Base-by-base conservation (phyloP, 1,140 invertebrate genomes). In the Drosophila watanabei region DNA sequence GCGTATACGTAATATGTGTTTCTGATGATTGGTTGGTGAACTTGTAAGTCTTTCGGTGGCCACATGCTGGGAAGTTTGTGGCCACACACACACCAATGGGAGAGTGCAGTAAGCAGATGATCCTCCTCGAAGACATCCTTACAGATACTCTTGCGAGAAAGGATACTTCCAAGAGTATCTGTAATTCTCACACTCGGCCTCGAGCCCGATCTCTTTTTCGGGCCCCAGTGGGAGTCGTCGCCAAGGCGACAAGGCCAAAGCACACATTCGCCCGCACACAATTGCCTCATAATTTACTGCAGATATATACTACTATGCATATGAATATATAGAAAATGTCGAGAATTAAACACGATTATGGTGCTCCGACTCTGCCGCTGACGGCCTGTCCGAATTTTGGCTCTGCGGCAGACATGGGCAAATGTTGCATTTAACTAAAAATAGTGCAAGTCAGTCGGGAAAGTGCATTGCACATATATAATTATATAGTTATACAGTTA, bases 371-470 rank as follows among this genome's bases (percentile, higher is more conserved):
- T 62, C 30, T 28, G 37, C 37, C 35, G 16, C 52, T 32, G 43
- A 58, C 16, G 20, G 43, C n/a, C 33, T 70, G 35, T 49, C 51
- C 32, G 46, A 64, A 49, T 52, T 59, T 43, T 64, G 33, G 66
- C 35, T 73, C 72, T 71, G 35, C 43, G 43, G 79, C 79, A 89
- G 80, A 79, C 70, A 75, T 82, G 61, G 56, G 52, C 62, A 81
- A 70, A 84, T 75, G 59, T 49, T 79, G 66, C 75, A 79, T 35
- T 79, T 64, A 65, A 89, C 85, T 88, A 89, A 80, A 90, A 85
- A 89, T 89, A 89, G 85, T 90, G 79, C 85, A 89, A 89, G 85
- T 89, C 85, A 89, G 85, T 90, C 62, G 79, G 65, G 78, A 57
- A 70, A 57, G 39, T 58, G 57, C 48, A 61, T 13, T 9, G 61